These are phyloP conservation scores for Nebria ingens DNA, from an alignment of 1,140 invertebrate species.

Conservation along the genomic window DNA sequence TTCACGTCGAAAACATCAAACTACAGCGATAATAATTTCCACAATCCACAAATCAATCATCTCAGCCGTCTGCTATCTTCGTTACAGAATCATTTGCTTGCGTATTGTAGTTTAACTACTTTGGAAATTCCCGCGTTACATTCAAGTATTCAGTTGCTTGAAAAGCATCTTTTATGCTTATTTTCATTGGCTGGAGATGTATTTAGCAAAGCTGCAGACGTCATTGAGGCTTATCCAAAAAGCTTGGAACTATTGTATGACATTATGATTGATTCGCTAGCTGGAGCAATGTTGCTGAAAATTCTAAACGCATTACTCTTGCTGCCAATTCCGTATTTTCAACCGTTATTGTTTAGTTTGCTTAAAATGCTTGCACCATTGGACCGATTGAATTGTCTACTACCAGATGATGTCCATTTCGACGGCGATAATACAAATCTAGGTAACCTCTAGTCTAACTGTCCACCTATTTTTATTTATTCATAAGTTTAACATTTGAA, in stretches of 20 bases:
- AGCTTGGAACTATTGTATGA: slow-evolving; percentile 36
- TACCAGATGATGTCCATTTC: slow-evolving; percentile 35
- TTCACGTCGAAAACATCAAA: slow-evolving; percentile 22
- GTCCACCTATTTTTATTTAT: neutral
- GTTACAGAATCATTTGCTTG: slow-evolving; percentile 50
- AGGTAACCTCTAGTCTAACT: slow-evolving; percentile 21
- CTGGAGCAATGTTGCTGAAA: slow-evolving; percentile 47
- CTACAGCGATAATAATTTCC: slow-evolving; percentile 26
- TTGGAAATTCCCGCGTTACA: slow-evolving; percentile 3
- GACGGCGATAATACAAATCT: slow-evolving; percentile 24
- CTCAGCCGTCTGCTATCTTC: slow-evolving; percentile 44
- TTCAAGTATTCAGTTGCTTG: slow-evolving; percentile 32
- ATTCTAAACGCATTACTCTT: slow-evolving; percentile 46
- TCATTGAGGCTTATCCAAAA: slow-evolving; percentile 29
- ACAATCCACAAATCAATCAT: slow-evolving; percentile 32
- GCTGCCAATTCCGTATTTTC: slow-evolving; percentile 35
- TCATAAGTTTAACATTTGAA: slow-evolving; percentile 10
- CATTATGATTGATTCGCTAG: slow-evolving; percentile 40
- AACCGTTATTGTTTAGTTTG: slow-evolving; percentile 38
- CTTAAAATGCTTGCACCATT: slow-evolving; percentile 40
- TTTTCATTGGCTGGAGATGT: slow-evolving; percentile 40
- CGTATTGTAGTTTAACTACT: slow-evolving; percentile 30
- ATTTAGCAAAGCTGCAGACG: slow-evolving; percentile 31
- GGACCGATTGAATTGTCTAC: slow-evolving; percentile 42
- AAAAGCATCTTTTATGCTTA: slow-evolving; percentile 40